Evolutionary conservation across 2,797 vertebrate genomes (phyloP).

Genomic region (Anabacerthia variegaticeps): DNA sequence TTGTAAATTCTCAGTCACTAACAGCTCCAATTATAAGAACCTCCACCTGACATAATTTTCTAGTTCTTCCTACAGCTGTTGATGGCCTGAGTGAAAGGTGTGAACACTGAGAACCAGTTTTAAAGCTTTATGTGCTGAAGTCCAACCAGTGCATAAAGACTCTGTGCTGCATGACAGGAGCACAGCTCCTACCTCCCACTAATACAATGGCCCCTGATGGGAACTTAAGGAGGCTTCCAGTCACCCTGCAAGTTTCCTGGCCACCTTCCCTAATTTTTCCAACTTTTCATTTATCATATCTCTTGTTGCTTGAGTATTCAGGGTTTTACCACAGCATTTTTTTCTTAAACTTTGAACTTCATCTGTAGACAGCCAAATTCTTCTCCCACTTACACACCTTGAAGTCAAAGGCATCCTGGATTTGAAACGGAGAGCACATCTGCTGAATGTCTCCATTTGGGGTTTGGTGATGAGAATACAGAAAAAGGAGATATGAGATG

Average conservation of each 20-base stretch:
- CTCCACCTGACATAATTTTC: neutral
- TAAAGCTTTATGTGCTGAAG: neutral
- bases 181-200: neutral
- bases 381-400: neutral
- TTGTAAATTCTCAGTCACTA: neutral
- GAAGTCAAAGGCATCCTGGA: neutral
- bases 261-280: neutral
- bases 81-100: neutral
- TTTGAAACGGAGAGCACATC: neutral
- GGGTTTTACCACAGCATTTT: neutral
- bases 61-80: neutral
- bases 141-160: neutral
- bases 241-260: neutral
- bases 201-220: neutral
- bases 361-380: neutral
- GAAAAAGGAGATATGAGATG: neutral
- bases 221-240: neutral
- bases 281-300: neutral
- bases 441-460: neutral
- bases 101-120: neutral
- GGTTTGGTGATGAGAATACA: neutral
- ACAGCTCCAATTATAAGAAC: neutral
- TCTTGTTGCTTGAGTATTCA: neutral
- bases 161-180: neutral
- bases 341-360: neutral